Evolutionary conservation across 2,113 vertebrate genomes (phyloP), one percentile per base, ranked within the genome.

Genomic region (Apteryx mantelli): DNA sequence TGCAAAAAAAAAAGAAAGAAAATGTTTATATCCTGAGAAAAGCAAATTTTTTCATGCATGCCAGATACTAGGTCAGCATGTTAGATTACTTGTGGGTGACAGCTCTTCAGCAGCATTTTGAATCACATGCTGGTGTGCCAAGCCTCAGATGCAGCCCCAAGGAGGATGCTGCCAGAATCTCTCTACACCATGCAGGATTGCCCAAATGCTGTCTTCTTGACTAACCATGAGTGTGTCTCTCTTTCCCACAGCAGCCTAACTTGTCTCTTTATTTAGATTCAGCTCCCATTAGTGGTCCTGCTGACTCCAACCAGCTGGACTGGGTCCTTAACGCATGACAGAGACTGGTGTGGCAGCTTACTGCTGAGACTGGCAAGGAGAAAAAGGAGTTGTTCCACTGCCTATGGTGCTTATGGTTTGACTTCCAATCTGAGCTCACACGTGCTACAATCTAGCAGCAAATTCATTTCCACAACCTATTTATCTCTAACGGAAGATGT

Each of bases 121-220:
- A 53, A 44, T 28, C 15, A 10, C 0, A 0, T 4, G 48, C 66
- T 91, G 38, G 5, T 13, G 32, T 36, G 40, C 77, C 46, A 8
- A 6, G 24, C 83, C 58, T 64, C 2, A 2, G 28, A 60, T 46
- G 19, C 77, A 87, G 91, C n/a, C 34, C 52, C 46, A 0, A 0
- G 30, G 44, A 86, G 10, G 63, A 48, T 12, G 84, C 28, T 65
- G 74, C 81, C 38, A 80, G 53, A 36, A 85, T 82, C 75, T 77
- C 48, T 80, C 81, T 69, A 28, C 53, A 53, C 38, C 48, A 58
- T 12, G 24, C 17, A 61, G 22, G 87, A 48, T 69, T 84, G 36
- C 50, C 61, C 14, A 2, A 73, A 92, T 0, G 0, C 61, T 78
- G 25, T 86, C 89, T 91, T 82, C 83, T 70, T 52, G 38, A 79